Evolutionary conservation across 2,797 vertebrate species (phyloP).

Genomic region (Atherinosoma microstoma): DNA sequence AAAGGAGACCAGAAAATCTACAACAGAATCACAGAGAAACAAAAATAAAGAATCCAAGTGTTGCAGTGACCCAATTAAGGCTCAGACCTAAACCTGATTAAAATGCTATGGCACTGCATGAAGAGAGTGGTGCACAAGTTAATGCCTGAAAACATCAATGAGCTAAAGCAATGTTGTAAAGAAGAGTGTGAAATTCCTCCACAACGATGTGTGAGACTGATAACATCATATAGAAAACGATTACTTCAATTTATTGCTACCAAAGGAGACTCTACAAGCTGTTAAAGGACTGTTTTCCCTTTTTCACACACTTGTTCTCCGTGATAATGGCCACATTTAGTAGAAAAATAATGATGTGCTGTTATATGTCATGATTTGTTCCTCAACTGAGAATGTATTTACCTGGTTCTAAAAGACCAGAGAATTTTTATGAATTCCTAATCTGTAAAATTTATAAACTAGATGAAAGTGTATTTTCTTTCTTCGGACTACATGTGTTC

Average conservation of each 20-base stretch:
- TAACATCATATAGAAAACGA: background rate
- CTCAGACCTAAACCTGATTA: no score
- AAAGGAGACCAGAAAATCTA: no score
- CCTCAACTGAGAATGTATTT: background rate
- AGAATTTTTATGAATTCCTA: no score
- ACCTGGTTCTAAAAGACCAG: background rate
- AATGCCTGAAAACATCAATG: background rate
- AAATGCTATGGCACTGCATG: no score
- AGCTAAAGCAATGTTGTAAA: background rate
- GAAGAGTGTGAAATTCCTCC: background rate
- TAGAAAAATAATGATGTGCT: background rate
- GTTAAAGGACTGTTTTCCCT: background rate
- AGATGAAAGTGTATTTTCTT: no score
- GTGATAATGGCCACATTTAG: background rate
- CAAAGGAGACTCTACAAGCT: background rate
- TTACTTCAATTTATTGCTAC: background rate
- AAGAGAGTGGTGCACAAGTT: no score
- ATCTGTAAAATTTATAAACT: no score
- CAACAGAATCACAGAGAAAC: no score
- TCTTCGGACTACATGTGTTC: background rate
- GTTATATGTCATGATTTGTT: background rate
- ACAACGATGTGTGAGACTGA: background rate
- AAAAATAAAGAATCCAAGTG: no score
- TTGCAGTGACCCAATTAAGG: no score
- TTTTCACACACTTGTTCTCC: background rate